Base-by-base conservation (phyloP, 2,113 vertebrate species). In the Nicator chloris region DNA sequence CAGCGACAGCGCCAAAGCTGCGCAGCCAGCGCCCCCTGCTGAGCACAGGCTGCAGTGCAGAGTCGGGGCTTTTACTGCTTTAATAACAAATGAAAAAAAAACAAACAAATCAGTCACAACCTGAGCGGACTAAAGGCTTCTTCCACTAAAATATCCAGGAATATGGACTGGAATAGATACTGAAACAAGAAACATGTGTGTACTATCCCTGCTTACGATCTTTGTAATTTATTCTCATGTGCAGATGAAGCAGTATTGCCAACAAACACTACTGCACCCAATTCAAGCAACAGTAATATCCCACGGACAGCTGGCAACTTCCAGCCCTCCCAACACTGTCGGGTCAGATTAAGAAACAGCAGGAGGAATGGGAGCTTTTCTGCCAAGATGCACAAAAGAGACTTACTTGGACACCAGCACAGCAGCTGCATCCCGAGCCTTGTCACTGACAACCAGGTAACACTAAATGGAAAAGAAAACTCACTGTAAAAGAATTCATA, bases 351-450 rank as follows among this genome's bases (percentile, higher is more conserved):
- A 12, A 73, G 54, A 70, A 73, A 31, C 5, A 35, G 49, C 64
- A 94, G 56, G 10, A 82, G 45, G 86, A 72, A 50, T 0, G 7
- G 42, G n/a, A 88, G 24, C 15, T 12, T 53, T 88, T 73, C 79
- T 82, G 49, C 14, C 65, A 65, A 42, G 54, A 73, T 78, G 70
- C 54, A 91, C 39, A 81, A 54, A 35, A 91, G 51, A 61, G 85
- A 98, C 99, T 99, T 98, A 99, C 99, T 98, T 99, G 96, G 99
- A 99, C 75, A 99, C 97, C 15, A 99, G 98, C 11, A 99, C 98
- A 23, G 99, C 98, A 90, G 99, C 99, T 42, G 99, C 99, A 83
- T 99, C 98, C 56, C 99, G 98, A 71, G 98, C 98, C 96, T 98
- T 99, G 92, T 99, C 99, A 37, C 98, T 98, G 94, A 99, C 99